Evolutionary conservation across 2,113 vertebrate species (phyloP), one percentile per base, ranked within the genome.

Genomic region (Xyrauchen texanus): DNA sequence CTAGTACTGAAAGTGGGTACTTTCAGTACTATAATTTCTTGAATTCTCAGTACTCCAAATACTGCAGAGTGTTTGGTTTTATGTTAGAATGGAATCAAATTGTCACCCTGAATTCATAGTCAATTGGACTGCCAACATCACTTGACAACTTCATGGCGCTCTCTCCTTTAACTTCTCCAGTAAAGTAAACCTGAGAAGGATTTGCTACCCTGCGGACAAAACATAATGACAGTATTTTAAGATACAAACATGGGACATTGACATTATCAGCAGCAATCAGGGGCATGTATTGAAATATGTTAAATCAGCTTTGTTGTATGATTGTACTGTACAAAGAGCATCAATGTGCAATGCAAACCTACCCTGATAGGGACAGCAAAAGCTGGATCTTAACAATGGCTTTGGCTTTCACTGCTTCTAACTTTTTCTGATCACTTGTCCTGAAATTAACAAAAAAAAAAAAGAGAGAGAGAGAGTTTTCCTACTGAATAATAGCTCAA

Each of bases 111-210:
- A 98, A 97, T 79, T 96, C 94, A 81, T 94, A 95, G 63, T 93
- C 94, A 86, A 98, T 93, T 84, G 94, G 89, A 87, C 87, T 97
- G 89, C 97, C 98, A n/a, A 95, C 90, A 2, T 98, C 91, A 21
- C 90, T 93, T 89, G 96, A 95, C 52, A 88, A 87, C 85, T 94
- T 93, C 90, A 98, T 91, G 52, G 92, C 94, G 44, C 88, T 89
- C 79, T 96, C 94, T 64, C 94, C 94, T 84, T 90, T 58, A 4
- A 92, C 86, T 0, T 79, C 45, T 62, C 94, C 95, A 16, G 91
- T 85, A 87, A 96, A 98, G 88, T 96, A 96, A 0, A 96, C 92
- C 92, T 98, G 98, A 80, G 98, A 98, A 69, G 97, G 98, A 78
- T 94, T 94, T 60, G 93, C 95, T 84, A 94, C 91, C 81, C 98